Evolutionary conservation across 1,140 invertebrate genomes (phyloP), one percentile per base, ranked within the genome.

Genomic region (Papilio polyxenes): DNA sequence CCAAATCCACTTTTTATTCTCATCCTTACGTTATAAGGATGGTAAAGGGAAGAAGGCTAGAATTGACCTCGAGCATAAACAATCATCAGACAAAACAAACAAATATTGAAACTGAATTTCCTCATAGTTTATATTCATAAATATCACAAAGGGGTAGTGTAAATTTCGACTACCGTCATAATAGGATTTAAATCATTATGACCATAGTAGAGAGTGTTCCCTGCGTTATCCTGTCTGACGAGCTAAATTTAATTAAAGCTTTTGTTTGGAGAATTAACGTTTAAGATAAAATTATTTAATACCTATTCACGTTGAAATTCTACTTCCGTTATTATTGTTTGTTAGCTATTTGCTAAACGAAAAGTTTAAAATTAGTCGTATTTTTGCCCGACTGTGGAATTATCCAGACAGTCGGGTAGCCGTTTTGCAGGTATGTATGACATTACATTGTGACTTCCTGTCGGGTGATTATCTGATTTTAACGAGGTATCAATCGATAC

Each of bases 171-270:
- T 13, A 31, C 9, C 20, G 23, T 23, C 3, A 17, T 65, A 65
- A 65, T 65, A 65, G 23, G 62, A 31, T 65, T 65, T 31, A 65
- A 65, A 65, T 65, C 23, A 37, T 65, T 65, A 31, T 65, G 23
- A 13, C 20, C 23, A 37, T 65, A 65, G 31, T 65, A 65, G 20
- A 23, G 20, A 65, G 23, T 9, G 31, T 65, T 15, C 23, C 13
- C 23, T 65, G 23, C 65, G 0, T 72, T 20, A 37, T 17, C 31
- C 65, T 37, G 65, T 72, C 31, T 15, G 65, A 15, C 53, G 0
- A 23, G 31, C 31, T 13, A 17, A 23, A 72, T 72, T 56, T 56
- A 56, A 56, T 56, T 17, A 56, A 56, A 56, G 15, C 53, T 17
- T 56, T 15, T 17, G 53, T 56, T 56, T 56, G 65, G 3, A 37